phyloP scores from a whole-genome alignment of 1,140 invertebrate genomes.

The Atta cephalotes region DNA sequence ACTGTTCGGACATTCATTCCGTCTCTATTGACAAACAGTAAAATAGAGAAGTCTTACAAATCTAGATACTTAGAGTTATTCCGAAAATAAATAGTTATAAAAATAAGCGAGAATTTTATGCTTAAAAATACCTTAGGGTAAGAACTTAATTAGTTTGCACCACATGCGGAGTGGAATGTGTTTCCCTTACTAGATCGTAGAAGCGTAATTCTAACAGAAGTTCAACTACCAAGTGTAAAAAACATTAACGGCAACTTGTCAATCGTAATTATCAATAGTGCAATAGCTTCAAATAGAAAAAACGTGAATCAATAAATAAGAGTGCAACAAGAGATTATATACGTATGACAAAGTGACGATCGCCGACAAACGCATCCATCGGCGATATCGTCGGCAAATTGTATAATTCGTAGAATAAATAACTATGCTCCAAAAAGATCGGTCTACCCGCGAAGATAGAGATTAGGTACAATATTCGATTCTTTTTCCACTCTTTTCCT shows the following conservation, averaged over 20 bases:
- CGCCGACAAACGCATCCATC: conserved; percentile 43
- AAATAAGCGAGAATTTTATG: conserved; percentile 85
- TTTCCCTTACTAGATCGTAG: conserved; percentile 82
- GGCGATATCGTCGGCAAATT: conserved; percentile 63
- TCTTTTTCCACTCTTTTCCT: conserved; percentile 37
- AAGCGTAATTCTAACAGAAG: conserved; percentile 83
- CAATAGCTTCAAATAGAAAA: conserved; percentile 78
- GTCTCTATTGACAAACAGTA: conserved; percentile 58
- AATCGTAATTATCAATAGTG: conserved; percentile 80
- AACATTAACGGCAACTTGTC: conserved; percentile 82
- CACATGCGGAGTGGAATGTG: conserved; percentile 85
- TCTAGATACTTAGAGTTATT: conserved; percentile 77
- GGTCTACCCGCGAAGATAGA: conserved; percentile 60
- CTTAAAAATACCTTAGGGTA: conserved; percentile 80
- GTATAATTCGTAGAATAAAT: conserved; percentile 78
- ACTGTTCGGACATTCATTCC: conserved; percentile 51
- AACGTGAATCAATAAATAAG: conserved; percentile 84
- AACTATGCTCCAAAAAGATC: conserved; percentile 71
- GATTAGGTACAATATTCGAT: conserved; percentile 75
- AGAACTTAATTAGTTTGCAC: conserved; percentile 83
- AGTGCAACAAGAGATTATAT: conserved; percentile 83
- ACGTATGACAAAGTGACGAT: conserved; percentile 75
- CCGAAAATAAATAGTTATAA: conserved; percentile 86
- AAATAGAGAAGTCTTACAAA: conserved; percentile 70
- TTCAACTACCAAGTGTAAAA: conserved; percentile 80